Evolutionary conservation across 2,888 invertebrate species (phyloP), one percentile per base, ranked within the genome.

Genomic region (Pelosia muscerda): DNA sequence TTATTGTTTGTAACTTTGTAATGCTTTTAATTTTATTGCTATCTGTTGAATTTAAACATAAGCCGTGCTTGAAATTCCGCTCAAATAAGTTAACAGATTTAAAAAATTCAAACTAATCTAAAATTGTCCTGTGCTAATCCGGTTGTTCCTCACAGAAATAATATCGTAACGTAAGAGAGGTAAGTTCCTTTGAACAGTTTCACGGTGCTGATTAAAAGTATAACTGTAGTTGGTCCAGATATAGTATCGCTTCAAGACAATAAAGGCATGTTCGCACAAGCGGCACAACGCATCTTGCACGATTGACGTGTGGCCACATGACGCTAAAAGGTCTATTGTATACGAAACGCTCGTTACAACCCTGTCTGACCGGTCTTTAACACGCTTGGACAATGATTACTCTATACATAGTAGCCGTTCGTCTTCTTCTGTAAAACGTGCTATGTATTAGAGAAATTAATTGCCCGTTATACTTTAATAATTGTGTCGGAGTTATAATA

Each of bases 301-400:
- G 95, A 95, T 94, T 95, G 95, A 95, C 95, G 90, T 87, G 84
- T 88, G 86, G 87, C 88, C 90, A 87, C 88, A 87, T 94, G 95
- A 95, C 95, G 92, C 91, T 95, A 95, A 95, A 94, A 94, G 95
- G 94, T 93, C 94, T 93, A 95, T 95, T 95, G 95, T 95, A 95
- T 94, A 93, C 94, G 90, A 90, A 90, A 88, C 84, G 90, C 93
- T 94, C 94, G 93, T 94, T 94, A 94, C 88, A 84, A 85, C 86
- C 84, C 84, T 85, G 84, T 84, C 89, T 88, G 86, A 94, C 94
- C 94, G 93, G 94, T 93, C 94, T 92, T 94, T 93, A 94, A 93
- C 94, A 92, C 93, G 90, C 83, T 88, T 83, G 85, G 88, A 94
- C 94, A 92, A 92, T 93, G 93, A 94, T 94, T 92, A 92, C 92